These are phyloP conservation scores for Aspiorhynchus laticeps DNA, from an alignment of 2,113 vertebrate species.

Conservation along the genomic window DNA sequence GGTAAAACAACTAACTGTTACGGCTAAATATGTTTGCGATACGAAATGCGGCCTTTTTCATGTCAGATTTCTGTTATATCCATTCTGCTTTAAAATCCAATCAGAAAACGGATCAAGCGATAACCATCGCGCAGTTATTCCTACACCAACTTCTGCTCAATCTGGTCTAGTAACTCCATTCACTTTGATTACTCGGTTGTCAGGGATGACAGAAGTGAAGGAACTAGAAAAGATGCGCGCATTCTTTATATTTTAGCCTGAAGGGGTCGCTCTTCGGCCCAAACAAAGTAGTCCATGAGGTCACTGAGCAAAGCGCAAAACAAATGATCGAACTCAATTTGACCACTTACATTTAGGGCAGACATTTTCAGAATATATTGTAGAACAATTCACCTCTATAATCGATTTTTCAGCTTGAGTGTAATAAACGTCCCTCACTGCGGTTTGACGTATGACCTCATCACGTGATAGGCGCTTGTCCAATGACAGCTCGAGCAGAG, in stretches of 20 bases:
- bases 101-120: background rate
- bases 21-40: background rate
- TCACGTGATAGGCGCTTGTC: background rate
- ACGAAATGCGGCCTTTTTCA: background rate
- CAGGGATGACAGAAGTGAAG: constrained; percentile 44
- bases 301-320: background rate
- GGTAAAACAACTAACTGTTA: background rate
- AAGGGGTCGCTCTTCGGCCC: constrained; percentile 3
- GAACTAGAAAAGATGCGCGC: background rate
- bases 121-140: constrained; percentile 1
- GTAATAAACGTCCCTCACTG: background rate
- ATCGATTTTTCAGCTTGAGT: background rate
- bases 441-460: background rate
- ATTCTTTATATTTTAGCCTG: background rate
- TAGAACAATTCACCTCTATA: background rate
- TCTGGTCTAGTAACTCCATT: constrained; percentile 11
- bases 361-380: rapidly evolving
- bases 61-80: background rate
- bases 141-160: constrained; percentile 36
- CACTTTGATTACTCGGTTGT: constrained; percentile 45
- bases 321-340: background rate
- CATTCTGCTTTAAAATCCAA: background rate
- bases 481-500: background rate
- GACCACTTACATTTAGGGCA: too few species aligned
- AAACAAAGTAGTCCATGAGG: background rate